Conservation (phyloP, 2,888 invertebrate genomes). For the Leucophora obtusa region DNA sequence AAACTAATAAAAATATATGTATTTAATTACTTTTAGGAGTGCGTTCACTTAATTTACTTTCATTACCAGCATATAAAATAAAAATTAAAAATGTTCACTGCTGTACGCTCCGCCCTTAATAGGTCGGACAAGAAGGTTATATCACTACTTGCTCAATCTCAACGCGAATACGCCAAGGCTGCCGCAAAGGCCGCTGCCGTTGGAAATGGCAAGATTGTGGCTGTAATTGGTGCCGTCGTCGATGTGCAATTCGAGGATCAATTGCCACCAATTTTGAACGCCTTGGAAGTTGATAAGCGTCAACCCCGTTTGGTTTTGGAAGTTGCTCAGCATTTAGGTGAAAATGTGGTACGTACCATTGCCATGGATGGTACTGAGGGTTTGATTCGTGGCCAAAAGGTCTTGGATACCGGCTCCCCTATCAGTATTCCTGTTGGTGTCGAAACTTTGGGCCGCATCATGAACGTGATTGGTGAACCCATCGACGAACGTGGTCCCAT, state of each 20-base stretch:
- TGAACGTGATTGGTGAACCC: slow-evolving; percentile 91
- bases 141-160: slow-evolving; percentile 69
- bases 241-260: slow-evolving; percentile 95
- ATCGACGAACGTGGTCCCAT: slow-evolving; percentile 93
- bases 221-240: slow-evolving; percentile 97
- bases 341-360: slow-evolving; percentile 92
- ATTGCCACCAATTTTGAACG: slow-evolving; percentile 95
- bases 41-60: slow-evolving; percentile 60
- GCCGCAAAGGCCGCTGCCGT: slow-evolving; percentile 68
- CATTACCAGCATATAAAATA: slow-evolving; percentile 52
- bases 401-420: slow-evolving; percentile 89
- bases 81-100: slow-evolving; percentile 68
- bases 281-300: slow-evolving; percentile 92
- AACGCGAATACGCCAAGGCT: slow-evolving; percentile 70
- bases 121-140: slow-evolving; percentile 71
- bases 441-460: slow-evolving; percentile 93
- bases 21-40: slow-evolving; percentile 51
- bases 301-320: slow-evolving; percentile 87
- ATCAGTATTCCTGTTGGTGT: slow-evolving; percentile 94
- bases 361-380: slow-evolving; percentile 97
- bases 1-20: slow-evolving; percentile 46
- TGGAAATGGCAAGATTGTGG: slow-evolving; percentile 82
- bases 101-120: slow-evolving; percentile 68
- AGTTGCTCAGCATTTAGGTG: slow-evolving; percentile 91
- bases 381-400: slow-evolving; percentile 88